A percentile compares a stretch with the other conserved stretches of the same genome.
Evolutionary conservation across 2,888 invertebrate species (phyloP).

Genomic region (Furcula furcula): DNA sequence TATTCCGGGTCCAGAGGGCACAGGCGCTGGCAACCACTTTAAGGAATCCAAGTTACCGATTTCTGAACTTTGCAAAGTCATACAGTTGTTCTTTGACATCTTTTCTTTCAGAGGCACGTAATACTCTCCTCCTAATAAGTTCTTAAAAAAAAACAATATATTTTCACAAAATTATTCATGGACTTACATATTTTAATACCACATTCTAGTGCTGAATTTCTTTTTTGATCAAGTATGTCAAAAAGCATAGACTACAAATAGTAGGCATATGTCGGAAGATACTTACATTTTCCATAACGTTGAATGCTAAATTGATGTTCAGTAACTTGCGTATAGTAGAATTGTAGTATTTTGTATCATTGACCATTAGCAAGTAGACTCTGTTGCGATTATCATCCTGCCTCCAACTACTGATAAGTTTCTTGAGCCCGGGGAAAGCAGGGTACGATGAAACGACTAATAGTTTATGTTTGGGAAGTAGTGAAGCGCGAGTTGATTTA

Average conservation of each 20-base stretch:
- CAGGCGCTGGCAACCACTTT: slow-evolving; percentile 12
- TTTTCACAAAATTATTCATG: too few relatives aligned
- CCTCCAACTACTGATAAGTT: slow-evolving; percentile 31
- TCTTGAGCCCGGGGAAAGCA: slow-evolving; percentile 23
- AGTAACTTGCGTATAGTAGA: slow-evolving; percentile 12
- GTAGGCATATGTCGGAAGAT: not conserved
- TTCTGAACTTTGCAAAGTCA: slow-evolving; percentile 26
- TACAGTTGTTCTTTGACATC: slow-evolving; percentile 9
- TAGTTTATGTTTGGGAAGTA: slow-evolving; percentile 19
- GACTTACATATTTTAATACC: too few relatives aligned
- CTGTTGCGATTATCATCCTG: slow-evolving; percentile 22
- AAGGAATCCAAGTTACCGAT: slow-evolving; percentile 16
- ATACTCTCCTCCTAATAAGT: slow-evolving; percentile 41
- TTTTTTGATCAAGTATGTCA: too few relatives aligned
- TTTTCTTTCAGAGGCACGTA: slow-evolving; percentile 24
- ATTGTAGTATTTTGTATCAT: slow-evolving; percentile 9
- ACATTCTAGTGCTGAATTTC: too few relatives aligned
- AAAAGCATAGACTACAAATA: too few relatives aligned
- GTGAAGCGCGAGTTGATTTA: slow-evolving; percentile 14
- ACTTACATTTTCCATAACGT: slow-evolving; percentile 28
- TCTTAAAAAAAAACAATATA: too few relatives aligned
- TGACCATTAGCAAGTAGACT: slow-evolving; percentile 23
- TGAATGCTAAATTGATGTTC: slow-evolving; percentile 22
- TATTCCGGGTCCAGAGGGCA: slow-evolving; percentile 22
- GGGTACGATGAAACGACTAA: slow-evolving; percentile 30